These are phyloP conservation scores for Drosophila formosana DNA, from an alignment of 2,888 invertebrate genomes.

Conservation along the genomic window DNA sequence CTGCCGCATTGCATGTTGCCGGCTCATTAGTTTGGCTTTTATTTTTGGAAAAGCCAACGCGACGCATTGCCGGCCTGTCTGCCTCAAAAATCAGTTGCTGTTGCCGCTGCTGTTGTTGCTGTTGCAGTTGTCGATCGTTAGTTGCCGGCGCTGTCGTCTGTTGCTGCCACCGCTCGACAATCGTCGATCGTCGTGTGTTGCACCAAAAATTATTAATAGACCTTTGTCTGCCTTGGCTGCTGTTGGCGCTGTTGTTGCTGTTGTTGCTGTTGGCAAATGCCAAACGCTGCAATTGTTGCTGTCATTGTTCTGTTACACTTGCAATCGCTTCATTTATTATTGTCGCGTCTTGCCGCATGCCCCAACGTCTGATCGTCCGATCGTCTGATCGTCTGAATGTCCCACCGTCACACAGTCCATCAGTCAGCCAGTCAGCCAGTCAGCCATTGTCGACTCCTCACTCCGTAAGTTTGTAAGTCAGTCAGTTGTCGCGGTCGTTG, in stretches of 20 bases:
- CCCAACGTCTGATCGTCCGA: background rate
- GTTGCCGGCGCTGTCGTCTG: slow-evolving; percentile 64
- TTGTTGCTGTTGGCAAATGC: slow-evolving; percentile 77
- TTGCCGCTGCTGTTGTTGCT: slow-evolving; percentile 35
- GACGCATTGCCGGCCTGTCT: slow-evolving; percentile 77
- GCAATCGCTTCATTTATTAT: slow-evolving; percentile 81
- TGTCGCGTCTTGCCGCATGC: slow-evolving; percentile 60
- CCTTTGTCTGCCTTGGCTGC: slow-evolving; percentile 70
- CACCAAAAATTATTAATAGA: slow-evolving; percentile 77
- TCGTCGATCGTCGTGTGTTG: slow-evolving; percentile 65
- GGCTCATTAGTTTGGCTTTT: slow-evolving; percentile 81
- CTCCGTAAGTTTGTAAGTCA: slow-evolving; percentile 47
- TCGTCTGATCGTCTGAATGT: background rate
- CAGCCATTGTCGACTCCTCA: slow-evolving; percentile 29
- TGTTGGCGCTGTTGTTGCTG: slow-evolving; percentile 48
- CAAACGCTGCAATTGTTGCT: slow-evolving; percentile 80
- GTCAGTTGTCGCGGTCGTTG: slow-evolving; percentile 78
- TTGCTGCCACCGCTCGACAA: slow-evolving; percentile 28
- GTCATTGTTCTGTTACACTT: slow-evolving; percentile 82
- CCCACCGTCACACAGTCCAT: slow-evolving; percentile 15
- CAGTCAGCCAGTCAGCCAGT: slow-evolving; percentile 17
- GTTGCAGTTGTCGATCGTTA: slow-evolving; percentile 75
- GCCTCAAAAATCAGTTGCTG: slow-evolving; percentile 52
- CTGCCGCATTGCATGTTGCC: slow-evolving; percentile 79
- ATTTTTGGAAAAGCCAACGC: slow-evolving; percentile 82